A percentile compares a stretch with the other conserved stretches of the same genome.
phyloP scores from a whole-genome alignment of 2,113 vertebrate species.

The Athene cunicularia region DNA sequence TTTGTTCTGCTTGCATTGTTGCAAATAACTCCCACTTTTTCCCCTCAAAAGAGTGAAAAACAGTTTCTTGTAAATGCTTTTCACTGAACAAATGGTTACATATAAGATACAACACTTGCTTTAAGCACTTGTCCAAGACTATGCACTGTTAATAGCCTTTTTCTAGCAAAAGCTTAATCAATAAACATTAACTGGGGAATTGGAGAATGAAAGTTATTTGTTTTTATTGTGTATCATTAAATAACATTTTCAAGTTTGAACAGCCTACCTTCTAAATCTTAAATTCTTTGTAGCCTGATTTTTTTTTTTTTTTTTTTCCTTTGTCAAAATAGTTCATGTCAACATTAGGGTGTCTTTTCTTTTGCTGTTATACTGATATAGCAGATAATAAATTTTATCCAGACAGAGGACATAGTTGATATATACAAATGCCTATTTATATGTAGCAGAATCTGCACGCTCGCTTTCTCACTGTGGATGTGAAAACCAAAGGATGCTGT shows the following conservation, averaged over 20 bases:
- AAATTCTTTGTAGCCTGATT: not conserved
- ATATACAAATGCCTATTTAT: not conserved
- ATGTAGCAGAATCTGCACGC: not conserved
- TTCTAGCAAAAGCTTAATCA: slow-evolving; percentile 4
- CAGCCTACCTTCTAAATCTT: not conserved
- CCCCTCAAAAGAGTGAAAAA: not conserved
- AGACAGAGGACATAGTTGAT: not conserved
- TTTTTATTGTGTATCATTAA: slow-evolving; percentile 10
- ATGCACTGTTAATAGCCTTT: slow-evolving; percentile 4
- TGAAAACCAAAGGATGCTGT: not conserved
- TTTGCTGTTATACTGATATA: not conserved
- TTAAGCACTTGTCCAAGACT: slow-evolving; percentile 13
- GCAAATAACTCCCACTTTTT: not conserved
- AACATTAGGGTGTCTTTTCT: not conserved
- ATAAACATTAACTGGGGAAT: slow-evolving; percentile 16
- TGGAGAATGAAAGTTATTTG: not conserved
- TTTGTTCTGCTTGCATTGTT: slow-evolving; percentile 21
- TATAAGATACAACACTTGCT: not conserved
- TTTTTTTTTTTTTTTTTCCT: not conserved
- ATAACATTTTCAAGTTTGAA: not conserved
- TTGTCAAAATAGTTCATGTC: not conserved
- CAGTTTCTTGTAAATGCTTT: not conserved
- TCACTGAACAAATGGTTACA: not conserved
- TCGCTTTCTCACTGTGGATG: not conserved
- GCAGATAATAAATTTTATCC: not conserved